phyloP scores from a whole-genome alignment of 2,888 invertebrate species.

The Callimorpha dominula region DNA sequence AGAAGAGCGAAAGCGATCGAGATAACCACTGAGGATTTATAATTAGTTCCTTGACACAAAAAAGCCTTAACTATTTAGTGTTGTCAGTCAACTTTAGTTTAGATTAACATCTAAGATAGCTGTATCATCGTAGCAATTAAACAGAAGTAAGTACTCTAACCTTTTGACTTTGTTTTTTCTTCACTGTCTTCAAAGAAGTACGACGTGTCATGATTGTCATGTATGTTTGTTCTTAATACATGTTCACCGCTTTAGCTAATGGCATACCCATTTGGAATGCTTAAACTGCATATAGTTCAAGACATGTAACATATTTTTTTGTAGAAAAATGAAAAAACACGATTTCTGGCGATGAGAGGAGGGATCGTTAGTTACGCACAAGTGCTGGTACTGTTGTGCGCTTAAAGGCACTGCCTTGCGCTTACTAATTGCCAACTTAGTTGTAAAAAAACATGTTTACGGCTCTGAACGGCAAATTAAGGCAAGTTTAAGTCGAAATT shows the following conservation, averaged over 20 bases:
- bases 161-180: constrained; percentile 6
- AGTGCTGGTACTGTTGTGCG: no score
- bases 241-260: neutral
- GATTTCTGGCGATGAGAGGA: no score
- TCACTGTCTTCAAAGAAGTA: neutral
- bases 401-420: no score
- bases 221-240: neutral
- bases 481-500: no score
- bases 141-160: constrained; percentile 15
- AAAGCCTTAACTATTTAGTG: constrained; percentile 40
- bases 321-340: no score
- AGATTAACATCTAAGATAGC: constrained; percentile 30
- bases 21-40: constrained; percentile 47
- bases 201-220: neutral
- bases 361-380: no score
- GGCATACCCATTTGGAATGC: no score
- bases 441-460: no score
- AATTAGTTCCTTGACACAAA: constrained; percentile 50
- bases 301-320: no score
- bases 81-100: constrained; percentile 35
- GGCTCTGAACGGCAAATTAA: no score
- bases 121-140: constrained; percentile 30
- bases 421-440: no score
- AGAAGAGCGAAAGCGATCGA: constrained; percentile 50
- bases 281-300: no score